Conservation (phyloP, 2,113 vertebrate genomes). For the Microtus montanus region DNA sequence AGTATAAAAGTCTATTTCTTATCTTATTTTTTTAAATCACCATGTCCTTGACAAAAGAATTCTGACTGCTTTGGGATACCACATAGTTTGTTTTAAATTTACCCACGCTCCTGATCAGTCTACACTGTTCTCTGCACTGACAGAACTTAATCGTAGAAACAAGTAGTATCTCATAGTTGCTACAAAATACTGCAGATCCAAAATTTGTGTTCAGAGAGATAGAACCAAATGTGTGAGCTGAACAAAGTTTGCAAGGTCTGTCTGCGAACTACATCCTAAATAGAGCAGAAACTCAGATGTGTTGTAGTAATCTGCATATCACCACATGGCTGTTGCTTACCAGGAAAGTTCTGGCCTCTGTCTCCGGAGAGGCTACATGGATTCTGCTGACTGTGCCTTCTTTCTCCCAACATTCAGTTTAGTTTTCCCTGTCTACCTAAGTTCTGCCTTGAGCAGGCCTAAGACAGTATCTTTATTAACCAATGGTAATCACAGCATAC, state of each 20-base stretch:
- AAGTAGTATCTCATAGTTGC: neutral
- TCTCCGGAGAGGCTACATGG: no score
- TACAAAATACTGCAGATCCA: neutral
- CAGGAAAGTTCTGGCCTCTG: no score
- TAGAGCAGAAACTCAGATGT: neutral
- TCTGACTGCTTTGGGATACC: neutral
- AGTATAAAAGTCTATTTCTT: neutral
- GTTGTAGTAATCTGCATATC: no score
- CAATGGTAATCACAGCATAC: no score
- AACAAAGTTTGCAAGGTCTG: neutral
- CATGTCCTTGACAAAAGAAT: neutral
- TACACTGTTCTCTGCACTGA: neutral
- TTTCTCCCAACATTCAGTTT: no score
- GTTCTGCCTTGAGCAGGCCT: no score
- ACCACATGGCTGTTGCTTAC: no score
- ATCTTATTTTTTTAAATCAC: neutral
- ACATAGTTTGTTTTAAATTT: neutral
- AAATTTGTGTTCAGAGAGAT: neutral
- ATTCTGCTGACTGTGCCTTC: no score
- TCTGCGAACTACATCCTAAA: slow-evolving; percentile 19
- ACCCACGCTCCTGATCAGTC: neutral
- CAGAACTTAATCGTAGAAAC: neutral
- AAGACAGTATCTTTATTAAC: no score
- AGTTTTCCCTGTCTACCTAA: no score
- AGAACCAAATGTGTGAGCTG: neutral